phyloP scores from a whole-genome alignment of 2,888 invertebrate species.

The Dicycla oo region DNA sequence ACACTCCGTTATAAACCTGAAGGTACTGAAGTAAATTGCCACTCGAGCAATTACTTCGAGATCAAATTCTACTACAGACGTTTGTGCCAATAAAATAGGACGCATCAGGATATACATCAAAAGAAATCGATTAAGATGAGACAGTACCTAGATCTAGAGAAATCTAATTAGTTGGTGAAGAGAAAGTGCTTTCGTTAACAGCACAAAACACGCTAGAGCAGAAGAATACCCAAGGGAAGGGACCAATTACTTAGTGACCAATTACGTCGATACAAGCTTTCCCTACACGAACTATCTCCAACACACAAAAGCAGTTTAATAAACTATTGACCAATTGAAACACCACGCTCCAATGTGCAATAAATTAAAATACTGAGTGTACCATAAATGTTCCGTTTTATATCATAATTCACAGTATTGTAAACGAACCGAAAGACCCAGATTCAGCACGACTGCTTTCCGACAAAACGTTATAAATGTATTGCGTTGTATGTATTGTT shows the following conservation, averaged over 20 bases:
- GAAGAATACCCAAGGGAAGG: constrained; percentile 77
- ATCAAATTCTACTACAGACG: neutral
- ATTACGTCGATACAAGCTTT: constrained; percentile 78
- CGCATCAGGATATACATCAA: constrained; percentile 33
- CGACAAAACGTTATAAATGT: constrained; percentile 27
- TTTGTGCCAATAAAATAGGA: constrained; percentile 7
- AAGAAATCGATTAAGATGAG: constrained; percentile 50
- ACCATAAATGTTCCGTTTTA: neutral
- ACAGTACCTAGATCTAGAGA: constrained; percentile 63
- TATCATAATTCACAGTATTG: constrained; percentile 11
- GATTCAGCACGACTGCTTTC: constrained; percentile 27
- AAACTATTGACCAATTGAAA: constrained; percentile 61
- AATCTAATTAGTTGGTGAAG: constrained; percentile 78
- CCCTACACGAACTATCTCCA: constrained; percentile 62
- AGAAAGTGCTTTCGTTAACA: constrained; percentile 76
- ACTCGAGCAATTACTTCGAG: constrained; percentile 24
- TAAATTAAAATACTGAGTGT: constrained; percentile 21
- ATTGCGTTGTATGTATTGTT: no score
- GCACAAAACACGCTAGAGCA: constrained; percentile 75
- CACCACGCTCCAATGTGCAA: constrained; percentile 14
- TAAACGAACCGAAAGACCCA: constrained; percentile 17
- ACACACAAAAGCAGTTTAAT: constrained; percentile 54
- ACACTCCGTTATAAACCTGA: constrained; percentile 35
- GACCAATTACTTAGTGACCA: constrained; percentile 85
- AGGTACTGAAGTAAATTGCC: constrained; percentile 23